Conservation (phyloP, 2,797 vertebrate species). For the Leptatherina wallacei region DNA sequence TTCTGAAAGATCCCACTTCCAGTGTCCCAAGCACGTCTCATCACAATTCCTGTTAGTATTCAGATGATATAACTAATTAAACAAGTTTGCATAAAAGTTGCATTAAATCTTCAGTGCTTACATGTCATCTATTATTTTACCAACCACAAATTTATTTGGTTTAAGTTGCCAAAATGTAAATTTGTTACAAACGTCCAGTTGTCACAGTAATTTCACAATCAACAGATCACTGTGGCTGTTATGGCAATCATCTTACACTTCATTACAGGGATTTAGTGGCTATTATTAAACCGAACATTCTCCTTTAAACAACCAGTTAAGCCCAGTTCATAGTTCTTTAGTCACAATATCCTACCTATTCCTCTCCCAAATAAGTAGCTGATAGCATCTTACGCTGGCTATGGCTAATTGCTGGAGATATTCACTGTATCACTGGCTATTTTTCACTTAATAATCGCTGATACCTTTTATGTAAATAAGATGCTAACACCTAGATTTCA, state of each 20-base stretch:
- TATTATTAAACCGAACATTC: neutral
- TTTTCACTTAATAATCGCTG: constrained; percentile 40
- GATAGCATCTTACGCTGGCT: constrained; percentile 38
- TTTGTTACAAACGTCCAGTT: constrained; percentile 20
- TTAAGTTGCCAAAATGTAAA: constrained; percentile 6
- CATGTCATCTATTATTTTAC: neutral
- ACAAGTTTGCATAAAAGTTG: neutral
- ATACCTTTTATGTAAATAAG: constrained; percentile 26
- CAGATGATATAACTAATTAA: neutral
- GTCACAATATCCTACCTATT: constrained; percentile 21
- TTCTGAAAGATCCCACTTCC: neutral
- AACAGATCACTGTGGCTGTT: constrained; percentile 41
- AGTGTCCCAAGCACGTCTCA: neutral
- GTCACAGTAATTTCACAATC: constrained; percentile 44
- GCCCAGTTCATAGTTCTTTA: constrained; percentile 3
- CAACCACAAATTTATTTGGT: neutral
- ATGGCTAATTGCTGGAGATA: constrained; percentile 67
- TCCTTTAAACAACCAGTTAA: neutral
- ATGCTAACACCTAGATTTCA: constrained; percentile 9
- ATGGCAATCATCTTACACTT: neutral
- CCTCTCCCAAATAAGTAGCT: constrained; percentile 15
- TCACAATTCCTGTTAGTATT: neutral
- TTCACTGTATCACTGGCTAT: constrained; percentile 51
- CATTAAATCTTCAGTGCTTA: neutral
- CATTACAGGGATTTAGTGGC: neutral